A percentile compares a stretch with the other conserved stretches of the same genome.
phyloP scores from a whole-genome alignment of 2,797 vertebrate genomes.

The Onychomys torridus region DNA sequence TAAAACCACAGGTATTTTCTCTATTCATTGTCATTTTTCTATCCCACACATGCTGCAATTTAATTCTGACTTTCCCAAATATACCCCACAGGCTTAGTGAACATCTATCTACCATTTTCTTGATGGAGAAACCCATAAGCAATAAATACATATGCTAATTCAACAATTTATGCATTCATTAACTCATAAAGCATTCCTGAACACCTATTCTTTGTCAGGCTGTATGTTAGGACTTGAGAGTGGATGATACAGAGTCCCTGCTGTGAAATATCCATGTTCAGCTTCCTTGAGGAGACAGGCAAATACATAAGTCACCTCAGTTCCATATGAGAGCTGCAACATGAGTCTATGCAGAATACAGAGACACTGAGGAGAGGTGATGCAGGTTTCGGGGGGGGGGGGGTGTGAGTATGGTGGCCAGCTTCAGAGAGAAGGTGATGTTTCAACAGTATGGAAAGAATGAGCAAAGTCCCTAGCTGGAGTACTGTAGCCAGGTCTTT shows the following conservation, averaged over 20 bases:
- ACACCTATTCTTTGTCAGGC: not conserved
- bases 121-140: not conserved
- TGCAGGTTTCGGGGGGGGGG: not conserved
- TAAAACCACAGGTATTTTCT: constrained; percentile 43
- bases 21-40: constrained; percentile 25
- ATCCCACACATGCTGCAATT: not conserved
- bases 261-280: constrained; percentile 18
- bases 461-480: not conserved
- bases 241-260: not conserved
- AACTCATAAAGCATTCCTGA: constrained; percentile 49
- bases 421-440: constrained; percentile 1
- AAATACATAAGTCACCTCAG: not conserved
- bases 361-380: not conserved
- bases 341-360: not conserved
- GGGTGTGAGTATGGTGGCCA: not conserved
- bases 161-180: constrained; percentile 47
- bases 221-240: constrained; percentile 7
- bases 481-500: not conserved
- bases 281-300: not conserved
- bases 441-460: constrained; percentile 3
- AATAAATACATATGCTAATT: constrained; percentile 61
- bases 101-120: constrained; percentile 48
- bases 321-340: not conserved
- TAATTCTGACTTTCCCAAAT: constrained; percentile 44
- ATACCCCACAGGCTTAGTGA: not conserved